These are phyloP conservation scores for Graptemys geographica DNA, from an alignment of 2,797 vertebrate species.

Conservation along the genomic window DNA sequence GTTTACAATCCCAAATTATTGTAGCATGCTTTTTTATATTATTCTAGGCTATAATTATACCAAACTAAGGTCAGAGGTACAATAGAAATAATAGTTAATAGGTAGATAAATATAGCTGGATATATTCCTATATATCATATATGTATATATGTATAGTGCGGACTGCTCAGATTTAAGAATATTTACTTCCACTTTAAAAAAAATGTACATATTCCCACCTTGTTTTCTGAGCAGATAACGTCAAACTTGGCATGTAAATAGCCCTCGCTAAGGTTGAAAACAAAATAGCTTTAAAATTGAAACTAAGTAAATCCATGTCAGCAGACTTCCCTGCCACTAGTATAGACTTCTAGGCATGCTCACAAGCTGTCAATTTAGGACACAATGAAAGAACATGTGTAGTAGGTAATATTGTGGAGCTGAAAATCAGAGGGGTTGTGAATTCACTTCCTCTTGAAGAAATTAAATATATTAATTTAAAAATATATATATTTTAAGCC, in stretches of 20 bases:
- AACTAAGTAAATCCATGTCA: not conserved
- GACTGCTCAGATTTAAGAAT: not conserved
- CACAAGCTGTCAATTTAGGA: not conserved
- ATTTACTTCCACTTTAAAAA: not conserved
- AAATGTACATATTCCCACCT: not conserved
- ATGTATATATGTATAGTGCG: accelerated
- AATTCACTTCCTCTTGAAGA: not conserved
- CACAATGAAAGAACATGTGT: not conserved
- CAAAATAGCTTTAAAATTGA: not conserved
- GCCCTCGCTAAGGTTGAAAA: not conserved
- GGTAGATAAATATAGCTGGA: not conserved
- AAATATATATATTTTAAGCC: not conserved
- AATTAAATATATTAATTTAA: not conserved
- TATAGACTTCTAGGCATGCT: not conserved
- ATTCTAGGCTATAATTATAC: not conserved
- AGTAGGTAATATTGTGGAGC: not conserved
- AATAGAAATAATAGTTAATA: not conserved
- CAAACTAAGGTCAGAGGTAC: not conserved
- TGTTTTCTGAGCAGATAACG: not conserved
- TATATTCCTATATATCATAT: not conserved
- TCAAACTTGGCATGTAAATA: not conserved
- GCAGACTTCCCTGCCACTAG: not conserved
- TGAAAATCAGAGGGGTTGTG: not conserved
- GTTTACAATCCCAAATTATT: not conserved
- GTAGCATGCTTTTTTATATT: not conserved